Base-by-base conservation (phyloP, 2,888 invertebrate species). In the Euphydryas editha region DNA sequence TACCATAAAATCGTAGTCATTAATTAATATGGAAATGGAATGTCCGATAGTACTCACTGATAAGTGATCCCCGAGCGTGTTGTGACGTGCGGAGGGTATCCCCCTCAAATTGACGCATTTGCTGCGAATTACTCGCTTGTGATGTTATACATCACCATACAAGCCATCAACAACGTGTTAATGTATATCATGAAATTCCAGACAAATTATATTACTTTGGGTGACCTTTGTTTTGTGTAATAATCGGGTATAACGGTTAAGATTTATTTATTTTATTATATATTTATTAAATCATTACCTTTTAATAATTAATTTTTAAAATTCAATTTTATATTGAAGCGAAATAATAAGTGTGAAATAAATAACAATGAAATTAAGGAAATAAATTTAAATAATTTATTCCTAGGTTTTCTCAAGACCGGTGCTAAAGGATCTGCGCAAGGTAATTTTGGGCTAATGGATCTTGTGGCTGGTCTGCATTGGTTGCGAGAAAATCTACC, bases 401-500 rank as follows among this genome's bases (percentile, higher is more conserved):
- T 78, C 76, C 83, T 84, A 97, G 97, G 97, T 82, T 98, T 98
- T 92, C 94, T 98, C 84, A 97, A 97, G 93, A 97, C 98, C 77
- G 97, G 97, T 80, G 95, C 97, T 82, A 96, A 96, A 88, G 96
- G 96, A 78, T 97, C 96, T 82, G 96, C 97, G 73, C 97, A 97
- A 90, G 97, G 97, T 82, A 98, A 98, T 93, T 98, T 97, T 84
- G 98, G 97, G 67, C 94, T 98, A 78, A 97, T 97, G 97, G 98
- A 98, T 89, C 93, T 98, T 73, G 97, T 98, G 69, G 99, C 99
- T 21, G 99, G 99, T 17, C 94, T 99, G 62, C 98, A 99, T 84
- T 99, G 99, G 99, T 94, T 99, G 65, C 95, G 97, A 79, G 98
- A 98, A 86, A 99, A 99, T 90, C 94, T 99, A 68, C 97, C 96